Evolutionary conservation across 2,888 invertebrate species (phyloP), one percentile per base, ranked within the genome.

Genomic region (Oligia strigilis): DNA sequence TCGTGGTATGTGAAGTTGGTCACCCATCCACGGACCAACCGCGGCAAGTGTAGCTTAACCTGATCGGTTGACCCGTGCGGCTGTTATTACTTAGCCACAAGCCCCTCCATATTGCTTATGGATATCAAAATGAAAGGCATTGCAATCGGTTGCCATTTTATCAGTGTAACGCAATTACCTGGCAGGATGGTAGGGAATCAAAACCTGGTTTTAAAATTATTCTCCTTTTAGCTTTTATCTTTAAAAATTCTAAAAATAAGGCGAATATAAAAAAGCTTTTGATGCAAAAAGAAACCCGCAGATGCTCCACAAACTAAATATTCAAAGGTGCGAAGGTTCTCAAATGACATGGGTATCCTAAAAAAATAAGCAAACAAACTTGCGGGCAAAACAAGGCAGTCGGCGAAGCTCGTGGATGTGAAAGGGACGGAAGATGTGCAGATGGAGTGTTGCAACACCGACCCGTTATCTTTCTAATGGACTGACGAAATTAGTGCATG

Each of bases 331-430:
- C 88, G 52, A 85, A 80, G 80, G 80, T 80, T 82, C 82, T 82
- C 75, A 86, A 77, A 85, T 88, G 82, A 85, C 82, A 85, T 46
- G 86, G 80, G 75, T 80, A 72, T 85, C 82, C 69, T 85, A 88
- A 87, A 87, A 86, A 87, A 85, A 88, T 82, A 88, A 88, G 80
- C 82, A 84, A 81, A 87, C 78, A 82, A 82, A 72, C 81, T 82
- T 76, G 79, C 67, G 49, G 67, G 71, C 75, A 80, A 85, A 87
- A 82, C 73, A 78, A 70, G 58, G 49, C 52, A 13, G 71, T 78
- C 77, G 72, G 69, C 36, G 60, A 72, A 78, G 66, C 62, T 72
- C 77, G 74, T 85, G 67, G 52, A 65, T 64, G 19, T 71, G 77
- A 89, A 75, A 82, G 81, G 66, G 85, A 87, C 40, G 72, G 64